Conservation (phyloP, 2,888 invertebrate species). For the Entomobrya multifasciata region DNA sequence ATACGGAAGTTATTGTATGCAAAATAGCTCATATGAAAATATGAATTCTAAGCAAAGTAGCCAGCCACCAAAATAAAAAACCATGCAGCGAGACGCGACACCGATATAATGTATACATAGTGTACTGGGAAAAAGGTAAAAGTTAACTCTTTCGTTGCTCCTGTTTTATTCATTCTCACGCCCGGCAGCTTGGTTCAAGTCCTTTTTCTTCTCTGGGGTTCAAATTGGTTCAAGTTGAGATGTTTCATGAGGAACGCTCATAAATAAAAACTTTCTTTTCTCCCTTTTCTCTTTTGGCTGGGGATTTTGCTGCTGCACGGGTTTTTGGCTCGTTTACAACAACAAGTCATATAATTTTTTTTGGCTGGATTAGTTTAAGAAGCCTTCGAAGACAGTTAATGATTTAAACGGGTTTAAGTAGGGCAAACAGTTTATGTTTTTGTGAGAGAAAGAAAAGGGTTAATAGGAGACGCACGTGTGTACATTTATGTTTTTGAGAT, state of each 20-base stretch:
- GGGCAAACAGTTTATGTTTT: background rate
- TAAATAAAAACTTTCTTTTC: conserved; percentile 52
- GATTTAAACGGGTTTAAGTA: background rate
- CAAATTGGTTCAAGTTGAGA: background rate
- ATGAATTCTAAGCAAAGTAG: no score
- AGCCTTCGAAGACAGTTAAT: background rate
- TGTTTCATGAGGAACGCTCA: conserved; percentile 57
- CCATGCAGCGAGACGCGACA: no score
- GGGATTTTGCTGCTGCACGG: no score
- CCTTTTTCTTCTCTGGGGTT: background rate
- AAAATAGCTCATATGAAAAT: no score
- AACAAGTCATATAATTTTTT: background rate
- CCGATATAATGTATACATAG: no score
- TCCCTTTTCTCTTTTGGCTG: background rate
- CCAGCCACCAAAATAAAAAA: no score
- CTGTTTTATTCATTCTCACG: background rate
- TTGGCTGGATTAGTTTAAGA: background rate
- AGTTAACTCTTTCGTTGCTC: conserved; percentile 43
- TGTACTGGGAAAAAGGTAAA: conserved; percentile 15
- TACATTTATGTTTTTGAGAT: no score
- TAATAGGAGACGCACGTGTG: background rate
- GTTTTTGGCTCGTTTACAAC: background rate
- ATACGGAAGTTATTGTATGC: background rate
- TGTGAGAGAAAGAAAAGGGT: background rate
- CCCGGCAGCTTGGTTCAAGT: background rate